Base-by-base conservation (phyloP, 2,888 invertebrate genomes). In the Andrena bucephala region DNA sequence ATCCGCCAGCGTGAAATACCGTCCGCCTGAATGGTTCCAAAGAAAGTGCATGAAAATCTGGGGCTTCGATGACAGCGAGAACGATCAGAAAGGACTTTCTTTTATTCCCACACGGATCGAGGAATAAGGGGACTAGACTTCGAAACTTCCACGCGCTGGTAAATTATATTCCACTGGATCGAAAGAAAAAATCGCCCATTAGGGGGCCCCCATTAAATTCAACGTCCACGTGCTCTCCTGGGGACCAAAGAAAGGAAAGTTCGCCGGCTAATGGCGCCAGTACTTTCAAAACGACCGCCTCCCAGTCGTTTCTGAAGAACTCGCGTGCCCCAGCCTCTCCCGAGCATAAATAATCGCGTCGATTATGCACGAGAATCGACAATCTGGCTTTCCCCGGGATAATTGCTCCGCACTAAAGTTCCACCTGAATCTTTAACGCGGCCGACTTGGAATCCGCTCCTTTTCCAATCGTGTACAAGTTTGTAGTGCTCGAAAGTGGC, bases 231-330 rank as follows among this genome's bases (percentile, higher is more conserved):
- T 83, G 74, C 79, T 84, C 80, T 63, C 84, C 33, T 13, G 59
- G 72, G 76, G 10, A 80, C 33, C 52, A 68, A 67, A 71, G 80
- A 80, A 66, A 80, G 68, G 54, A 85, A 88, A 88, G 85, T 88
- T 88, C 60, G 60, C 54, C 77, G 73, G 83, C 88, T 88, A 88
- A 88, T 88, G 87, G 87, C 83, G 85, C 83, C 85, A 36, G 81
- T 77, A 78, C 84, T 87, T 87, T 84, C 72, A 72, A 80, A 87
- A 87, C 86, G 80, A 78, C 68, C 81, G 67, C 72, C 24, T 33
- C 54, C 66, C 69, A 48, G 27, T 42, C 24, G 78, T 77, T 79
- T 36, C 50, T 69, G 70, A 77, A 57, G 59, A 29, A 16, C 29
- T 63, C 27, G 33, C 29, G 29, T 62, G 71, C 36, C 24, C 72